Conservation (phyloP, 2,113 vertebrate species). For the Anarrhichthys ocellatus region DNA sequence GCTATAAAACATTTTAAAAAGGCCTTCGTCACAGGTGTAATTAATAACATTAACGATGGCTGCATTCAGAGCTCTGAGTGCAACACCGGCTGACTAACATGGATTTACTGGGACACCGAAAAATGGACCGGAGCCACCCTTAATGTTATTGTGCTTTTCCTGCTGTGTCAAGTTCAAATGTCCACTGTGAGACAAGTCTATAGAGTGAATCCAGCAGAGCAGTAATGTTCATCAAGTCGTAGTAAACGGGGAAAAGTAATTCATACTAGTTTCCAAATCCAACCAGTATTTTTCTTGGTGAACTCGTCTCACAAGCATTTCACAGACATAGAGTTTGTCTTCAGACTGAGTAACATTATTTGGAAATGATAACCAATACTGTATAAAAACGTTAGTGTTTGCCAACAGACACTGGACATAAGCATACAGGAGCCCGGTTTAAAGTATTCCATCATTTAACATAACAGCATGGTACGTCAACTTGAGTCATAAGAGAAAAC, state of each 20-base stretch:
- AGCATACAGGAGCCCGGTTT: background rate
- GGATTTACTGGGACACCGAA: background rate
- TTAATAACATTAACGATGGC: background rate
- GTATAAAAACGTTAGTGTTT: background rate
- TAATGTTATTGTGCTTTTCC: background rate
- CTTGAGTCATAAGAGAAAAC: background rate
- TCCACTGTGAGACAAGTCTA: background rate
- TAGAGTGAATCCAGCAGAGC: background rate
- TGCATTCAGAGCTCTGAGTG: background rate
- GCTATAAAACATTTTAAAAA: conserved; percentile 28
- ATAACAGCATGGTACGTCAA: background rate
- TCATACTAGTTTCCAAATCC: background rate
- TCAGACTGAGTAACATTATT: background rate
- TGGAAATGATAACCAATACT: background rate
- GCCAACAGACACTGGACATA: background rate
- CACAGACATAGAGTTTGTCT: background rate
- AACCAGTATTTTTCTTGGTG: background rate
- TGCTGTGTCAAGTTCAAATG: background rate
- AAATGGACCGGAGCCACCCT: background rate
- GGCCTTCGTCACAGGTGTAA: background rate
- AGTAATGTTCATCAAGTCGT: background rate
- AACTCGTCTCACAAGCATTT: background rate
- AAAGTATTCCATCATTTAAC: background rate
- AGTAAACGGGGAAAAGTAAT: background rate
- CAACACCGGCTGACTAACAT: background rate